Evolutionary conservation across 2,113 vertebrate genomes (phyloP).

Genomic region (Antennarius striatus): DNA sequence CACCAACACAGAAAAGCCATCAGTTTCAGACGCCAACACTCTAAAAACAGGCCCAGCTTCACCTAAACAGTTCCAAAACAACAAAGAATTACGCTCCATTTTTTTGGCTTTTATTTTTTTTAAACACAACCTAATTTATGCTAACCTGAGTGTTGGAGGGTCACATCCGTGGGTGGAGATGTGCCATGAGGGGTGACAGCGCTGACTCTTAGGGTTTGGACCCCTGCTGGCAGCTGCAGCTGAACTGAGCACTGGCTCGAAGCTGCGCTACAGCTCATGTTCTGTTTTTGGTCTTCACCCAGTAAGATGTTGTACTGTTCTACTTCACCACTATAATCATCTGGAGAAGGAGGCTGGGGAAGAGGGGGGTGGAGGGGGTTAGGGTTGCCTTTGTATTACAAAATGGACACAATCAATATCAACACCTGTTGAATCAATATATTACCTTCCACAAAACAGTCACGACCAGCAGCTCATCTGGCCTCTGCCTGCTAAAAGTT

Average conservation of each 20-base stretch:
- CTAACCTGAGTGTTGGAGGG: slow-evolving; percentile 69
- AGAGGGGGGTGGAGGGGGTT: too few species aligned
- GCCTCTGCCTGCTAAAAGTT: slow-evolving; percentile 20
- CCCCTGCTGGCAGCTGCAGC: slow-evolving; percentile 41
- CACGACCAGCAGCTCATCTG: slow-evolving; percentile 25
- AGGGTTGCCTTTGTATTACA: background rate
- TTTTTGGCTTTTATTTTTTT: background rate
- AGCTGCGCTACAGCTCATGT: slow-evolving; percentile 32
- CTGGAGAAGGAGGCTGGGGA: slow-evolving; percentile 55
- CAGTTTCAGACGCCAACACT: slow-evolving; percentile 18
- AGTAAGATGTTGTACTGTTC: slow-evolving; percentile 54
- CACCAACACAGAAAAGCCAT: slow-evolving; percentile 36
- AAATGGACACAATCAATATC: background rate
- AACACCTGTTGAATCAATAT: background rate
- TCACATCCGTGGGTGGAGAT: slow-evolving; percentile 66
- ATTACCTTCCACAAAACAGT: slow-evolving; percentile 80
- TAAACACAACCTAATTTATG: background rate
- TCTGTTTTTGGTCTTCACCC: slow-evolving; percentile 19
- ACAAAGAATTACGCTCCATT: background rate
- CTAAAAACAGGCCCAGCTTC: slow-evolving; percentile 34
- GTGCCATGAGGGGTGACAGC: slow-evolving; percentile 69
- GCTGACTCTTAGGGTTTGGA: slow-evolving; percentile 55
- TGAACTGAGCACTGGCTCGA: slow-evolving; percentile 41
- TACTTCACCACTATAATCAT: slow-evolving; percentile 62
- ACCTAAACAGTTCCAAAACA: slow-evolving; percentile 45